Evolutionary conservation across 2,797 vertebrate species (phyloP).

Genomic region (Dermochelys coriacea): DNA sequence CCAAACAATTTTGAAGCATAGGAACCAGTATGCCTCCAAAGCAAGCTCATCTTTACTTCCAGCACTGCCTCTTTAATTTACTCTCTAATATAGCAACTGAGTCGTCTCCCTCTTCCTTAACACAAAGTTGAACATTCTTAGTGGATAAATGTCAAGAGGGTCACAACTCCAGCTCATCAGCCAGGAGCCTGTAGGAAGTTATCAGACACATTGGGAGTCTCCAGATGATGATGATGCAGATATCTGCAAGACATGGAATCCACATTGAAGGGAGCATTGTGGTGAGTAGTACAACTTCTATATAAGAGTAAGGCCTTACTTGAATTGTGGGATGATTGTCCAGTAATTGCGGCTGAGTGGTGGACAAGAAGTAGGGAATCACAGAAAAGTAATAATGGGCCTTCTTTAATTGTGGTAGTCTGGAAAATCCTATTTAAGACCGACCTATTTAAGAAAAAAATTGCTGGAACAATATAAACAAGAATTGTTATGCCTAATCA

Average conservation of each 20-base stretch:
- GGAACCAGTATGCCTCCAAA: background rate
- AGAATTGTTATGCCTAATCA: too few species aligned
- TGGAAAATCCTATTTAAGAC: too few species aligned
- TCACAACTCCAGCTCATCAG: constrained; percentile 60
- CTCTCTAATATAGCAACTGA: constrained; percentile 42
- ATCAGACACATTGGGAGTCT: constrained; percentile 50
- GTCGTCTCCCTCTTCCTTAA: constrained; percentile 70
- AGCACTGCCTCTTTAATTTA: constrained; percentile 63
- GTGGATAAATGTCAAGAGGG: constrained; percentile 53
- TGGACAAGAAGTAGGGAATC: too few species aligned
- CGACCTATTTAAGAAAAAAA: background rate
- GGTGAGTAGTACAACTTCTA: constrained; percentile 55
- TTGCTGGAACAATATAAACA: too few species aligned
- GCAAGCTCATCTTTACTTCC: constrained; percentile 50
- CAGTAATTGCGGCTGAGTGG: too few species aligned
- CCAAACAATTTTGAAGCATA: background rate
- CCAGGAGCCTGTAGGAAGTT: constrained; percentile 48
- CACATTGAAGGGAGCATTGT: constrained; percentile 53
- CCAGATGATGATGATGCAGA: constrained; percentile 67
- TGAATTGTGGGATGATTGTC: too few species aligned
- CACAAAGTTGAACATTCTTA: constrained; percentile 65
- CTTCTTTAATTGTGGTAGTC: too few species aligned
- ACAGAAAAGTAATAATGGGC: too few species aligned
- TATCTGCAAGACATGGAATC: constrained; percentile 45
- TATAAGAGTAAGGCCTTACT: background rate